Conservation (phyloP, 2,113 vertebrate species). For the Toxotes jaculatrix region DNA sequence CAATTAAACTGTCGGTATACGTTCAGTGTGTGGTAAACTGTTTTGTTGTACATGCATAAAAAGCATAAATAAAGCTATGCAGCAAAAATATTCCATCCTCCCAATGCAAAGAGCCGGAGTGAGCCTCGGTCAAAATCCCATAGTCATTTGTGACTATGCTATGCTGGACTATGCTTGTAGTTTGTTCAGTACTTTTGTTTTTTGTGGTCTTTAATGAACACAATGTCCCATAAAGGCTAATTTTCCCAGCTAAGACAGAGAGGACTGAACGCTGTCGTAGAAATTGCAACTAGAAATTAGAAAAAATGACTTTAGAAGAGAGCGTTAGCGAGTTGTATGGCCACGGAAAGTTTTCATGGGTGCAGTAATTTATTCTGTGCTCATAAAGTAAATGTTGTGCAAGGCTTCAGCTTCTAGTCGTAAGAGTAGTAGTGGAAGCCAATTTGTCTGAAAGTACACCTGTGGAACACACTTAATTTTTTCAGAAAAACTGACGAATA, state of each 20-base stretch:
- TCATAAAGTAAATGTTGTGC: neutral
- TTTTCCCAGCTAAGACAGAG: neutral
- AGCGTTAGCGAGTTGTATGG: neutral
- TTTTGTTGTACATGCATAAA: neutral
- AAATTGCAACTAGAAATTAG: neutral
- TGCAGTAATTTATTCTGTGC: neutral
- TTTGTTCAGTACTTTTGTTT: neutral
- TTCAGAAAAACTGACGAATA: neutral
- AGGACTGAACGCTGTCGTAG: neutral
- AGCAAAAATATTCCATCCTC: neutral
- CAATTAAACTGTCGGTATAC: conserved; percentile 52
- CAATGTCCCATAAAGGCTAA: neutral
- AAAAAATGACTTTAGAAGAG: neutral
- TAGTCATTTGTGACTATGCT: neutral
- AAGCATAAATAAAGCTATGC: neutral
- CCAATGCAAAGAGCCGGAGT: no score
- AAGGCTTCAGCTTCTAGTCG: neutral
- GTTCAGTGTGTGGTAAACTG: conserved; percentile 28
- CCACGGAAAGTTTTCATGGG: neutral
- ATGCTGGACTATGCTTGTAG: no score
- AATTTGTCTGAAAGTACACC: neutral
- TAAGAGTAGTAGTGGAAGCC: neutral
- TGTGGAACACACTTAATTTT: neutral
- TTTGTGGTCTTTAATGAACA: neutral
- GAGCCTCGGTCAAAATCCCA: neutral